Evolutionary conservation across 2,113 vertebrate genomes (phyloP).

Genomic region (Festucalex cinctus): DNA sequence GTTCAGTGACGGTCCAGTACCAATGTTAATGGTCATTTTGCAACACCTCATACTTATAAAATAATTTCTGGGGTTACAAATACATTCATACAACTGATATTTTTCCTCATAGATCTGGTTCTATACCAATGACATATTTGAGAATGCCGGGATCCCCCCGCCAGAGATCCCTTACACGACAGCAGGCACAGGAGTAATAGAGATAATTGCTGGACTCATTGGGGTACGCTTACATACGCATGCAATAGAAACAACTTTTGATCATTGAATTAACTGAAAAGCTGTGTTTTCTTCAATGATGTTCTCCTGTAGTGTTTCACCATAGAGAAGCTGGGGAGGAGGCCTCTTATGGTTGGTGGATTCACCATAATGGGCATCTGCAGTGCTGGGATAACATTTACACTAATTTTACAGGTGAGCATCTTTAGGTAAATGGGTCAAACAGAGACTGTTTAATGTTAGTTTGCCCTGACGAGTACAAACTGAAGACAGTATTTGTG

Average conservation of each 20-base stretch:
- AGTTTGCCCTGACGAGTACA: too few species aligned
- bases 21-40: too few species aligned
- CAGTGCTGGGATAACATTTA: conserved; percentile 80
- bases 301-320: conserved; percentile 78
- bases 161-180: conserved; percentile 84
- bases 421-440: not conserved
- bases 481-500: too few species aligned
- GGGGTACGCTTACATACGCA: conserved; percentile 65
- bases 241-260: not conserved
- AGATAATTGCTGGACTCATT: conserved; percentile 81
- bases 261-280: not conserved
- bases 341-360: conserved; percentile 81
- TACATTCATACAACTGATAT: not conserved
- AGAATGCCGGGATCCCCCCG: conserved; percentile 76
- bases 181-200: conserved; percentile 80
- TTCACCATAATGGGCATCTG: conserved; percentile 85
- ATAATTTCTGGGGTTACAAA: too few species aligned
- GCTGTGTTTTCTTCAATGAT: not conserved
- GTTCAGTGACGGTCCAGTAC: too few species aligned
- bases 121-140: conserved; percentile 89
- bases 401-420: conserved; percentile 80
- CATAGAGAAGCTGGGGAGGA: conserved; percentile 83
- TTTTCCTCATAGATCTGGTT: conserved; percentile 83
- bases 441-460: too few species aligned
- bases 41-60: too few species aligned